Conservation (phyloP, 2,888 invertebrate species). For the Drosophila nigricruria region DNA sequence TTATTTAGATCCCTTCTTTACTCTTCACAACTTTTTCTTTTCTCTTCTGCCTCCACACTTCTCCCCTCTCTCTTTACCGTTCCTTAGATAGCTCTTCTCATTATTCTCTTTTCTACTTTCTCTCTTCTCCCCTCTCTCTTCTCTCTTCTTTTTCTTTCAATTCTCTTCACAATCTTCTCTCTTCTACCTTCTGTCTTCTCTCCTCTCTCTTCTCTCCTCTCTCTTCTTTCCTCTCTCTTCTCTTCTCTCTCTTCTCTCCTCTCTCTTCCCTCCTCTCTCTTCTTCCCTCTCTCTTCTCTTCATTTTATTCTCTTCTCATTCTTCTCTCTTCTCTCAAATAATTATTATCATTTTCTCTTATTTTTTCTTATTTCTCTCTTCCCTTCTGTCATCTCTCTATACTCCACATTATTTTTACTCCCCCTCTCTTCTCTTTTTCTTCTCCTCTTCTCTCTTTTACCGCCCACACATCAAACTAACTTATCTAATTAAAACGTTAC, state of each 20-base stretch:
- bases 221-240: not conserved
- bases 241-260: too few species aligned
- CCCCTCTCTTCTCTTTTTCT: not conserved
- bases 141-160: too few species aligned
- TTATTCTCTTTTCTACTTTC: not conserved
- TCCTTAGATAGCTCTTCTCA: too few species aligned
- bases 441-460: not conserved
- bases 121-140: too few species aligned
- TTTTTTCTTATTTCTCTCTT: not conserved
- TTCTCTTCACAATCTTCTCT: too few species aligned
- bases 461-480: conserved; percentile 12
- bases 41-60: not conserved
- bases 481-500: conserved; percentile 34
- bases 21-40: too few species aligned
- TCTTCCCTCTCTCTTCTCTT: too few species aligned
- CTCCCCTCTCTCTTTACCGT: not conserved
- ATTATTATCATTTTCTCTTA: not conserved
- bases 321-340: not conserved
- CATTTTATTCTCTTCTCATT: too few species aligned
- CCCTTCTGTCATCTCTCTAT: not conserved
- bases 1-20: too few species aligned
- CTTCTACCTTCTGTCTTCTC: too few species aligned
- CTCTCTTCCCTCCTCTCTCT: too few species aligned
- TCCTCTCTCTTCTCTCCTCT: too few species aligned
- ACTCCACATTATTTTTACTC: not conserved